These are phyloP conservation scores for Dyspetes luteomarginatus DNA, from an alignment of 2,888 invertebrate species.

Conservation along the genomic window DNA sequence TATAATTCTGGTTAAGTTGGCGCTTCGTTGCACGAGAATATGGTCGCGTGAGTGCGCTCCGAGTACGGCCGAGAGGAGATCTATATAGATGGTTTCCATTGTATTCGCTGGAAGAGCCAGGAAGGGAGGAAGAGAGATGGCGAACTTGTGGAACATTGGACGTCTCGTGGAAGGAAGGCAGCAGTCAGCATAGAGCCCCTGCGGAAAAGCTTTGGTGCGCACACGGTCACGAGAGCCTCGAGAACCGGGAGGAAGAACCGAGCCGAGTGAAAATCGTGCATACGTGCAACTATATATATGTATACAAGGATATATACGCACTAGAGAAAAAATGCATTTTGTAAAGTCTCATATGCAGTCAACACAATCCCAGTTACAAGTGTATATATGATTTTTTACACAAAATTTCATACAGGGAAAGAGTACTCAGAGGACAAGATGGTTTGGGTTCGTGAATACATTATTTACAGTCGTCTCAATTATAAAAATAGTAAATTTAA, in stretches of 20 bases:
- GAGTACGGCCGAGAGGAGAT: conserved; percentile 48
- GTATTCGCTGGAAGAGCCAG: no score
- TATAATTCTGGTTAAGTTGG: conserved; percentile 32
- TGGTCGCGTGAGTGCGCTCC: conserved; percentile 63
- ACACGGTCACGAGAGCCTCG: conserved; percentile 59
- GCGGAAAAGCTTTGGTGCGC: conserved; percentile 50
- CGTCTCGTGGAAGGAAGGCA: conserved; percentile 46
- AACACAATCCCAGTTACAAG: neutral
- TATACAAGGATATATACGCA: conserved; percentile 23
- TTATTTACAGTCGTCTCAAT: no score
- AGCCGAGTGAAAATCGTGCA: conserved; percentile 53
- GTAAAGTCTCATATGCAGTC: conserved; percentile 13
- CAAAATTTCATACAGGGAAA: neutral
- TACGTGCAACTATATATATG: conserved; percentile 17
- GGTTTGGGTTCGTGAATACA: neutral
- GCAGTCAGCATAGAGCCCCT: conserved; percentile 49
- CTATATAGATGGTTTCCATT: conserved; percentile 64
- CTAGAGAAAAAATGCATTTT: conserved; percentile 44
- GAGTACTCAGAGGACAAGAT: neutral
- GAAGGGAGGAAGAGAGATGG: conserved; percentile 1
- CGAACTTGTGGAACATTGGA: conserved; percentile 67
- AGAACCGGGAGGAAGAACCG: conserved; percentile 36
- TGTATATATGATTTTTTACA: neutral
- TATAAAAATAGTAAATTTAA: no score
- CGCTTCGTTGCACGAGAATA: conserved; percentile 54